Conservation (phyloP, 2,888 invertebrate species). For the Malacosoma neustria region DNA sequence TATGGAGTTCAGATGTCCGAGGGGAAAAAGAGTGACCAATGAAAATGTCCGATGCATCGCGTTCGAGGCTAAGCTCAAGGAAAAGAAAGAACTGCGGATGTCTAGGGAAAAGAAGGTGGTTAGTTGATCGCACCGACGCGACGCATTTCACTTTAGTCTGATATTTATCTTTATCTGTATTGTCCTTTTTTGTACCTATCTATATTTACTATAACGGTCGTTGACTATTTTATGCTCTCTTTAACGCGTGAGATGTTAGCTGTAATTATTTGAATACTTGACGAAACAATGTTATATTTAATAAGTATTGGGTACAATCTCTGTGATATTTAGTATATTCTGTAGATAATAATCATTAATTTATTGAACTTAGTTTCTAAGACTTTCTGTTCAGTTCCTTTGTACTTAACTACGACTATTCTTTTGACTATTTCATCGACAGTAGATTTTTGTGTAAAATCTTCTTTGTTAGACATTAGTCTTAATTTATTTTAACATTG, state of each 20-base stretch:
- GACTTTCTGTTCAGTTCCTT: conserved; percentile 50
- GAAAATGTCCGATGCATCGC: conserved; percentile 31
- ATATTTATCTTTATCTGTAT: conserved; percentile 26
- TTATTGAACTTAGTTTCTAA: conserved; percentile 63
- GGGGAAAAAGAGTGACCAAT: conserved; percentile 33
- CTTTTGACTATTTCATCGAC: conserved; percentile 8
- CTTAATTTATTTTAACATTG: conserved; percentile 21
- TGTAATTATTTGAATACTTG: conserved; percentile 39
- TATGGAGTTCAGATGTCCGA: conserved; percentile 58
- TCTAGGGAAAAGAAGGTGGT: conserved; percentile 11
- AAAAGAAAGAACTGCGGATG: conserved; percentile 32
- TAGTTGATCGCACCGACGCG: conserved; percentile 17
- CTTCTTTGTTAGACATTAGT: conserved; percentile 23
- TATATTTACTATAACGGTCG: conserved; percentile 27
- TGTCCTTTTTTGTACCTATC: conserved; percentile 33
- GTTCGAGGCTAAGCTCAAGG: conserved; percentile 38
- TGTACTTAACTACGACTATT: conserved; percentile 25
- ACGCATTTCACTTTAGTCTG: conserved; percentile 9
- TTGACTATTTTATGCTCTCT: conserved; percentile 28
- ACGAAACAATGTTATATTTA: conserved; percentile 62
- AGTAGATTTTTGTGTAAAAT: conserved; percentile 9
- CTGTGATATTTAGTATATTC: conserved; percentile 75
- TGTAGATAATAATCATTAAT: conserved; percentile 61
- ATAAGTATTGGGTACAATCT: conserved; percentile 72
- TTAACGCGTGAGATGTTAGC: conserved; percentile 32